These are phyloP conservation scores for Solenopsis fugax DNA, from an alignment of 1,140 invertebrate genomes.

Conservation along the genomic window DNA sequence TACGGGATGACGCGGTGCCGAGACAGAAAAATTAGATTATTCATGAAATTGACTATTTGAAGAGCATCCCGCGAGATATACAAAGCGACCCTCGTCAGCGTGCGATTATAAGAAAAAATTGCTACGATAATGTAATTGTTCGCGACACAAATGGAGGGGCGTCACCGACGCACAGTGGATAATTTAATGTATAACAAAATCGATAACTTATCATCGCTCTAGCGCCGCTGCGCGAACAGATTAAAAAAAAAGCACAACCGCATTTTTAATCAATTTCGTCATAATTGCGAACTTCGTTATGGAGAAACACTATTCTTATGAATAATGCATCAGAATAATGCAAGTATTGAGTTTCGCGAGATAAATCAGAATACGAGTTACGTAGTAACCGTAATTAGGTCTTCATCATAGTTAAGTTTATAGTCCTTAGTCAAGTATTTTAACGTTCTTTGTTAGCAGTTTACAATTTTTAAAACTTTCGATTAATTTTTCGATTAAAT, in stretches of 20 bases:
- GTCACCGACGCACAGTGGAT: constrained; percentile 9
- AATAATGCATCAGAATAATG: constrained; percentile 57
- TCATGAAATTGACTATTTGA: constrained; percentile 53
- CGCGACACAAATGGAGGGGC: constrained; percentile 44
- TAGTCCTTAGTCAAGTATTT: not conserved
- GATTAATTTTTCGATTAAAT: not conserved
- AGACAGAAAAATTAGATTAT: constrained; percentile 58
- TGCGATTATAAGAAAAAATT: constrained; percentile 56
- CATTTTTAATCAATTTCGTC: constrained; percentile 53
- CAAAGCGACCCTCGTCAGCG: constrained; percentile 55
- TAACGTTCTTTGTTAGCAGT: not conserved
- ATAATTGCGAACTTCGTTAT: constrained; percentile 48
- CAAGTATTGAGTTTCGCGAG: constrained; percentile 42
- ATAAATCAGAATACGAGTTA: constrained; percentile 40
- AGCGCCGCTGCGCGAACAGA: not conserved
- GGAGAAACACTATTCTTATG: constrained; percentile 36
- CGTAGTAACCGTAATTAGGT: constrained; percentile 13
- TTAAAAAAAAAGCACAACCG: constrained; percentile 34
- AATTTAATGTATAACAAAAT: constrained; percentile 42
- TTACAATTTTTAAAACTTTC: not conserved
- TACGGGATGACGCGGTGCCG: constrained; percentile 24
- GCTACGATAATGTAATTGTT: constrained; percentile 36
- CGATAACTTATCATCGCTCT: constrained; percentile 47
- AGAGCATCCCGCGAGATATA: constrained; percentile 38
- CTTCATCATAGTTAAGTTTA: constrained; percentile 6